A percentile compares a stretch with the other conserved stretches of the same genome.
Evolutionary conservation across 2,113 vertebrate genomes (phyloP).

Genomic region (Myxocyprinus asiaticus): DNA sequence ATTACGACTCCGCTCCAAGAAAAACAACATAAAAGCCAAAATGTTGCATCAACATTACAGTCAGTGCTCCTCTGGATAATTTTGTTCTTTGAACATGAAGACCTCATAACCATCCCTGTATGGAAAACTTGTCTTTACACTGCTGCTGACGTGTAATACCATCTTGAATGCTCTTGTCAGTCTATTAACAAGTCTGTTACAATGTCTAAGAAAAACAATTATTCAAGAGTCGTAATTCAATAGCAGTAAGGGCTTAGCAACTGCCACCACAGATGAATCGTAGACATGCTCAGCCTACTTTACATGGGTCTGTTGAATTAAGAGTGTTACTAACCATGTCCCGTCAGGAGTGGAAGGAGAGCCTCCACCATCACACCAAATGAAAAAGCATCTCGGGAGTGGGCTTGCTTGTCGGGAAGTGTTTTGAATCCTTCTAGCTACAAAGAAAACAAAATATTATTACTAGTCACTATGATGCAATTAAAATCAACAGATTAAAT

Average conservation of each 20-base stretch:
- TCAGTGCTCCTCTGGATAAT: not conserved
- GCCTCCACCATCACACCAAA: constrained; percentile 87
- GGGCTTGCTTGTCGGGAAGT: constrained; percentile 80
- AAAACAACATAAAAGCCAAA: constrained; percentile 15
- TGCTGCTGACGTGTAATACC: not conserved
- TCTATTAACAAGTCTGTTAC: not conserved
- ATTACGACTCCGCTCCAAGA: not conserved
- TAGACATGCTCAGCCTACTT: constrained; percentile 15
- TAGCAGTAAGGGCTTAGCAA: not conserved
- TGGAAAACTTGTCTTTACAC: constrained; percentile 15
- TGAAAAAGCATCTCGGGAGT: constrained; percentile 87
- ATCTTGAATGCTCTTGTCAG: not conserved
- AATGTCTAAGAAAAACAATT: constrained; percentile 14
- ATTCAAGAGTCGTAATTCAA: not conserved
- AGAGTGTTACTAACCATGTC: constrained; percentile 79
- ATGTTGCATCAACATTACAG: constrained; percentile 14
- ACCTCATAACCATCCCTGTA: constrained; percentile 1
- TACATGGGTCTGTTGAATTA: not conserved
- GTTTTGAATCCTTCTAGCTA: constrained; percentile 85
- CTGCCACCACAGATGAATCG: constrained; percentile 34
- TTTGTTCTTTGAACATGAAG: constrained; percentile 17
- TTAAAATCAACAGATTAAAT: constrained; percentile 6
- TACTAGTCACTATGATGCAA: constrained; percentile 17
- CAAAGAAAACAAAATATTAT: constrained; percentile 17
- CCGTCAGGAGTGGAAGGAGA: constrained; percentile 78